Evolutionary conservation across 2,113 vertebrate species (phyloP).

Genomic region (Azemiops feae): DNA sequence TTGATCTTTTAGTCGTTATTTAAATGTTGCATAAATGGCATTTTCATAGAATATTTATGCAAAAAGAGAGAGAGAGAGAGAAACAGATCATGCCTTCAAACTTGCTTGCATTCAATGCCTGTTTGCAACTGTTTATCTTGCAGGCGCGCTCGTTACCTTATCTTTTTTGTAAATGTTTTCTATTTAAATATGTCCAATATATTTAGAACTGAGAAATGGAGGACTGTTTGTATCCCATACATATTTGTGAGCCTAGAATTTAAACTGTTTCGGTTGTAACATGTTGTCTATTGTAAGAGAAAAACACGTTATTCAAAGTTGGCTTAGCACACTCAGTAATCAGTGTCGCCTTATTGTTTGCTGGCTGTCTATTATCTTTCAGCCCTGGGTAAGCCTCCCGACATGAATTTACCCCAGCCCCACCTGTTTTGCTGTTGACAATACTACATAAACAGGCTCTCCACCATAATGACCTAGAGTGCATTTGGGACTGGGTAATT

Average conservation of each 20-base stretch:
- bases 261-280: neutral
- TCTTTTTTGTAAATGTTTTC: constrained; percentile 32
- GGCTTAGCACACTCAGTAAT: neutral
- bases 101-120: constrained; percentile 17
- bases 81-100: constrained; percentile 39
- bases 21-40: constrained; percentile 24
- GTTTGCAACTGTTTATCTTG: neutral
- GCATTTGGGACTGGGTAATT: constrained; percentile 7
- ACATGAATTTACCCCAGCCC: constrained; percentile 45
- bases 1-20: constrained; percentile 41
- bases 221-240: neutral
- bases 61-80: constrained; percentile 15
- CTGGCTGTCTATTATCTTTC: neutral
- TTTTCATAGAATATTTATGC: neutral
- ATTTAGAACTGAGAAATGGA: constrained; percentile 11
- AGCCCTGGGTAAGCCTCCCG: constrained; percentile 18
- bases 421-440: neutral
- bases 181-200: constrained; percentile 37
- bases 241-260: neutral
- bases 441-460: neutral
- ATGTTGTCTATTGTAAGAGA: constrained; percentile 4
- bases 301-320: constrained; percentile 4
- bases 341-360: constrained; percentile 17
- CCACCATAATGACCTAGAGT: constrained; percentile 14
- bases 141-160: constrained; percentile 16